phyloP scores from a whole-genome alignment of 2,888 invertebrate species.

The Ashinkailepas kermadecensis region DNA sequence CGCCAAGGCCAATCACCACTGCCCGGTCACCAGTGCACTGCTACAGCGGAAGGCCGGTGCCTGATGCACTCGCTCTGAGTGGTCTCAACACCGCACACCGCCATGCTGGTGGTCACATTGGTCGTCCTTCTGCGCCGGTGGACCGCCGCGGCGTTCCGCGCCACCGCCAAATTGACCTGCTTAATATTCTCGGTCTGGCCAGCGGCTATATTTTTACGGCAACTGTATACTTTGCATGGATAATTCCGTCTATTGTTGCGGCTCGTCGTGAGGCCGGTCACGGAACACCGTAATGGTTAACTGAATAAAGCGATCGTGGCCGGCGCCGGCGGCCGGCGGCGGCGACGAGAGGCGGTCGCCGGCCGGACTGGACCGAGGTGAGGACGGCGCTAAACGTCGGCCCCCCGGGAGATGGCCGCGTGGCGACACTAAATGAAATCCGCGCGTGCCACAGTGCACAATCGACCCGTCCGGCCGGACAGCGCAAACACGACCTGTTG shows the following conservation, averaged over 20 bases:
- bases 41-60: too few species aligned
- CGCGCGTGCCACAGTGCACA: not conserved
- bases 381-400: not conserved
- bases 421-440: slow-evolving; percentile 19
- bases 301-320: slow-evolving; percentile 8
- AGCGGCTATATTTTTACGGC: slow-evolving; percentile 17
- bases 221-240: slow-evolving; percentile 21
- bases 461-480: not conserved
- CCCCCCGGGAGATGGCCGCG: not conserved
- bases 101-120: too few species aligned
- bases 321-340: not conserved
- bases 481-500: not conserved
- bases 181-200: not conserved
- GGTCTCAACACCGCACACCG: too few species aligned
- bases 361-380: too few species aligned
- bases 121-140: too few species aligned
- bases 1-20: not conserved
- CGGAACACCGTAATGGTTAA: slow-evolving; percentile 9
- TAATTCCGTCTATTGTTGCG: slow-evolving; percentile 15
- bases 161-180: not conserved
- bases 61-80: too few species aligned
- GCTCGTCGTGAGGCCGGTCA: not conserved
- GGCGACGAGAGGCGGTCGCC: not conserved
- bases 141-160: too few species aligned
- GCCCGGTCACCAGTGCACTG: not conserved